phyloP scores from a whole-genome alignment of 64 coral and sea anemone genomes.

The Acropora tenuis region DNA sequence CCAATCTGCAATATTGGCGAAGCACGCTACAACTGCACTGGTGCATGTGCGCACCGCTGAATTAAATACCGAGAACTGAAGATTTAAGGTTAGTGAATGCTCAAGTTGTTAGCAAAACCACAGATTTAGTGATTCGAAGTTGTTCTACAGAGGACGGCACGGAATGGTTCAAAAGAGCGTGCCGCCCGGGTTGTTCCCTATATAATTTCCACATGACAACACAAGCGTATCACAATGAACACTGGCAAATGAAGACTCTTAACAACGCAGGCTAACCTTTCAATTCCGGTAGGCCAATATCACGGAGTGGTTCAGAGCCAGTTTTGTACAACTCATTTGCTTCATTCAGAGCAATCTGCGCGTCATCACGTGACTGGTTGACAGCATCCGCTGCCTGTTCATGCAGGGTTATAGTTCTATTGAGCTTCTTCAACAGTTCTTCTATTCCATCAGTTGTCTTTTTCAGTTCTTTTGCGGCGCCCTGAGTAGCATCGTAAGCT shows the following conservation, averaged over 20 bases:
- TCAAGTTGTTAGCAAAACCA: no score
- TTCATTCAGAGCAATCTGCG: constrained; percentile 55
- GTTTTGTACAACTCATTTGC: constrained; percentile 59
- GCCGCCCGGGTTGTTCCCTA: no score
- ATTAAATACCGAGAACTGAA: no score
- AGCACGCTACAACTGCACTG: no score
- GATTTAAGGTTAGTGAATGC: no score
- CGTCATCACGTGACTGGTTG: constrained; percentile 26
- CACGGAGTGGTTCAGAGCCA: constrained; percentile 71
- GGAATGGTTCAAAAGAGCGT: no score
- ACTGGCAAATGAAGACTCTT: neutral
- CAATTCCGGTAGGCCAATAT: constrained; percentile 45
- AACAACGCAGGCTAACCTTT: neutral
- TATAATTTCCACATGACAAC: no score
- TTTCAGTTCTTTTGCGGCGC: constrained; percentile 60
- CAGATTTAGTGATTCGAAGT: no score
- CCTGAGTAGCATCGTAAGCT: constrained; percentile 40
- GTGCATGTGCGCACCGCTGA: no score
- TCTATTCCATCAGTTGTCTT: constrained; percentile 64
- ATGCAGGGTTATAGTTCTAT: constrained; percentile 48
- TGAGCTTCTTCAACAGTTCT: constrained; percentile 61
- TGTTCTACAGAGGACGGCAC: no score
- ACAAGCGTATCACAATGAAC: no score
- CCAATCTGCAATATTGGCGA: no score
- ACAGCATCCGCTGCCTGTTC: constrained; percentile 40